Base-by-base conservation (phyloP, 2,113 vertebrate genomes). In the Oryzias celebensis region DNA sequence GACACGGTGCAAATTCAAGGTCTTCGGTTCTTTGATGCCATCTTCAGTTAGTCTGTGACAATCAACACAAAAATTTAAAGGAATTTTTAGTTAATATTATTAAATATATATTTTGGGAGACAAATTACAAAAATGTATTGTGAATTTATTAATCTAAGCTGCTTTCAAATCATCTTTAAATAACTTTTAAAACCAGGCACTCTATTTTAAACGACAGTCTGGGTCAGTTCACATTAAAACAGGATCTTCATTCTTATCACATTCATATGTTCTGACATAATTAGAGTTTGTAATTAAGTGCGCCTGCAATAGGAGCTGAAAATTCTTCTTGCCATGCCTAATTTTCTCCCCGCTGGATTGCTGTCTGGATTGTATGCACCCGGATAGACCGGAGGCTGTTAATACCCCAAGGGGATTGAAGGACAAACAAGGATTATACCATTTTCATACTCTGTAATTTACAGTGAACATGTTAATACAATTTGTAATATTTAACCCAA, bases 341-440 rank as follows among this genome's bases (percentile, higher is more conserved):
- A 65, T 17, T 7, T 61, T 65, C 46, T 53, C 59, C 61, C 16
- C 1, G 23, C 52, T 52, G 48, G 63, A 67, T 73, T 65, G 56
- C 66, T 77, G 71, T 65, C 68, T 65, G 59, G 63, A 64, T 72
- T 73, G 58, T 63, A 22, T 59, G 52, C 54, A 1, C 41, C 58
- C 65, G 72, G 67, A 65, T 72, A 77, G 26, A 73, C 68, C 44
- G 4, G 28, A 44, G 22, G 36, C 71, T 72, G 76, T 81, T 71
- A 71, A 77, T 74, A 75, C 41, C 61, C 65, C 78, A 80, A 80
- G 78, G 62, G 68, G 70, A 53, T 83, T 68, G 74, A 86, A 86
- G 80, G 78, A 46, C 78, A 64, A 36, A 56, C 48, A n/a, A 52
- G 70, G 78, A 83, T 84, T 83, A 61, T 60, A 71, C 59, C 61